Percentiles rank a stretch among this genome's conserved stretches.
Evolutionary conservation across 2,113 vertebrate genomes (phyloP).

Genomic region (Alligator mississippiensis): DNA sequence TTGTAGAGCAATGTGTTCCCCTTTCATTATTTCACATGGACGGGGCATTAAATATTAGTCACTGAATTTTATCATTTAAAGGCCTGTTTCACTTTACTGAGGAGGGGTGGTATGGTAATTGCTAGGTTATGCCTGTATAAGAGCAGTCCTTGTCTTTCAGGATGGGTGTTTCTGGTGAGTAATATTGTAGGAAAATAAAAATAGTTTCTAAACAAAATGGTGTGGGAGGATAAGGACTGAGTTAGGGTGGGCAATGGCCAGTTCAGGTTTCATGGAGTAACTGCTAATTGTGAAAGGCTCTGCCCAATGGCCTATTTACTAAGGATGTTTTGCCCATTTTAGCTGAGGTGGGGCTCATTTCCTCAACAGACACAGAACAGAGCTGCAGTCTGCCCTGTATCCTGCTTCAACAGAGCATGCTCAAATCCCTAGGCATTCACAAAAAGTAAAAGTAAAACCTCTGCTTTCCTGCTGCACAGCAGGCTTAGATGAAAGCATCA

Average conservation of each 20-base stretch:
- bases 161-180: constrained; percentile 57
- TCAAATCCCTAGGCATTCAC: constrained; percentile 57
- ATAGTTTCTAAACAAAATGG: constrained; percentile 66
- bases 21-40: constrained; percentile 60
- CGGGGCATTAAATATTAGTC: constrained; percentile 37
- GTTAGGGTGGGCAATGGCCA: constrained; percentile 50
- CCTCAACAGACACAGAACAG: constrained; percentile 74
- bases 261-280: constrained; percentile 28
- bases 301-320: constrained; percentile 74
- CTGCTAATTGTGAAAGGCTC: constrained; percentile 70
- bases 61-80: neutral
- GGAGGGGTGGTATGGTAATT: constrained; percentile 16
- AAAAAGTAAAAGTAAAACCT: constrained; percentile 52
- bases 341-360: constrained; percentile 78
- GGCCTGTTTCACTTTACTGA: neutral
- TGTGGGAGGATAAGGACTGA: constrained; percentile 63
- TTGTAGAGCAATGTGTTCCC: constrained; percentile 42
- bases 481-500: constrained; percentile 27
- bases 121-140: neutral
- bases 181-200: constrained; percentile 63
- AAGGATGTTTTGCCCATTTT: constrained; percentile 76
- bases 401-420: constrained; percentile 74
- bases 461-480: neutral
- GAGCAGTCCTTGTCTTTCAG: constrained; percentile 39
- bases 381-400: constrained; percentile 74